Evolutionary conservation across 2,113 vertebrate species (phyloP).

Genomic region (Platysternon megacephalum): DNA sequence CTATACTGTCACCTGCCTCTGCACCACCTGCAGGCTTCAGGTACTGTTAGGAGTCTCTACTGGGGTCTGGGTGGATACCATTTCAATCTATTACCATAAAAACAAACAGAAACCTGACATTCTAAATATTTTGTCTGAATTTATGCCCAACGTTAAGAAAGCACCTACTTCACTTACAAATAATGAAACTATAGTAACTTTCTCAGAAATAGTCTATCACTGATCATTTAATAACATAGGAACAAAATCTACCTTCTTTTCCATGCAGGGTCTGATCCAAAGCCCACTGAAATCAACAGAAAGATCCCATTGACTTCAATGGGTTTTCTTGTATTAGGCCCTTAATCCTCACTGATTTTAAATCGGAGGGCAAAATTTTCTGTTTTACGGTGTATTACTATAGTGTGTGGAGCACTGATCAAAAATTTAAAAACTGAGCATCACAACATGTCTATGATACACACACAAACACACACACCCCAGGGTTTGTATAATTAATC

Average conservation of each 20-base stretch:
- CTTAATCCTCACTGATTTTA: neutral
- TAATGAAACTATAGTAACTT: neutral
- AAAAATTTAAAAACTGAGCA: too few species aligned
- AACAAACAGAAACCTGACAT: neutral
- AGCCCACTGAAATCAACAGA: neutral
- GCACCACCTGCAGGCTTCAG: neutral
- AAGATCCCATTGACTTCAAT: neutral
- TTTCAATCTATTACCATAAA: neutral
- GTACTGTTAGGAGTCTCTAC: neutral
- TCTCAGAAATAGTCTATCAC: neutral
- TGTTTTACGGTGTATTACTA: neutral
- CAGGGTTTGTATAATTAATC: too few species aligned
- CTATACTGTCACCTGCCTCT: neutral
- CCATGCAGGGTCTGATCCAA: neutral
- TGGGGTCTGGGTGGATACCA: neutral
- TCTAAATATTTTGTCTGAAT: neutral
- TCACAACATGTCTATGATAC: too few species aligned
- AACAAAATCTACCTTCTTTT: neutral
- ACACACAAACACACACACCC: too few species aligned
- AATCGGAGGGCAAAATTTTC: neutral
- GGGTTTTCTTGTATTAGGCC: neutral
- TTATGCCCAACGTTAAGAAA: neutral
- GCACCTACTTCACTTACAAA: neutral
- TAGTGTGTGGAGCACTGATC: too few species aligned
- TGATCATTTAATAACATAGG: neutral